phyloP scores from a whole-genome alignment of 2,888 invertebrate genomes.

The Drosophila eohydei region DNA sequence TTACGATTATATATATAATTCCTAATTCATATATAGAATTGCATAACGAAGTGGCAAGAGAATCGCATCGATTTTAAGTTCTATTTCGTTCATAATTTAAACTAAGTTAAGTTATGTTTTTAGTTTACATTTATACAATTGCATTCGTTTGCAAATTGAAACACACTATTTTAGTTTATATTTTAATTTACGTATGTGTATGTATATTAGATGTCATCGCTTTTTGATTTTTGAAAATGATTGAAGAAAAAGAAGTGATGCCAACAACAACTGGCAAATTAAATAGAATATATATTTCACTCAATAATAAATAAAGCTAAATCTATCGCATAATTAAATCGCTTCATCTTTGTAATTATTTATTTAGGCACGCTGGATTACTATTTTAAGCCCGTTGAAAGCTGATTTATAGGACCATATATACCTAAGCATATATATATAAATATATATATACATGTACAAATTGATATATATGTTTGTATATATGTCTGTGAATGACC shows the following conservation, averaged over 20 bases:
- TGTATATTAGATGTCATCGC: slow-evolving; percentile 19
- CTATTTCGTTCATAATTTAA: slow-evolving; percentile 31
- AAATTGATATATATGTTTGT: slow-evolving; percentile 14
- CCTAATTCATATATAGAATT: slow-evolving; percentile 42
- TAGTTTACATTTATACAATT: not conserved
- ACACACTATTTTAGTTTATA: slow-evolving; percentile 29
- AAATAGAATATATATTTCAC: slow-evolving; percentile 36
- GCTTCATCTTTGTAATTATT: slow-evolving; percentile 53
- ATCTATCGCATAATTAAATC: slow-evolving; percentile 36
- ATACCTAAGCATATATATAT: slow-evolving; percentile 18
- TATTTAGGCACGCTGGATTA: slow-evolving; percentile 55
- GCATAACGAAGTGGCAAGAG: slow-evolving; percentile 9
- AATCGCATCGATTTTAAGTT: slow-evolving; percentile 55
- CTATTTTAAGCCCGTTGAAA: slow-evolving; percentile 40
- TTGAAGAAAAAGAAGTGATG: slow-evolving; percentile 10
- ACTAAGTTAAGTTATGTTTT: slow-evolving; percentile 30
- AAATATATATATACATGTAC: slow-evolving; percentile 32
- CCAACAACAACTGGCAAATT: slow-evolving; percentile 21
- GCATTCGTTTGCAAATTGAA: slow-evolving; percentile 24
- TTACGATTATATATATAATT: slow-evolving; percentile 30
- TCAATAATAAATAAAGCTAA: slow-evolving; percentile 57
- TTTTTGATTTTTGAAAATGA: slow-evolving; percentile 17
- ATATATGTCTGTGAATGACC: slow-evolving; percentile 36
- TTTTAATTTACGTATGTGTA: slow-evolving; percentile 24
- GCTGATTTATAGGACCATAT: slow-evolving; percentile 32